Conservation (phyloP, 2,113 vertebrate genomes). For the Hydrochoerus hydrochaeris region DNA sequence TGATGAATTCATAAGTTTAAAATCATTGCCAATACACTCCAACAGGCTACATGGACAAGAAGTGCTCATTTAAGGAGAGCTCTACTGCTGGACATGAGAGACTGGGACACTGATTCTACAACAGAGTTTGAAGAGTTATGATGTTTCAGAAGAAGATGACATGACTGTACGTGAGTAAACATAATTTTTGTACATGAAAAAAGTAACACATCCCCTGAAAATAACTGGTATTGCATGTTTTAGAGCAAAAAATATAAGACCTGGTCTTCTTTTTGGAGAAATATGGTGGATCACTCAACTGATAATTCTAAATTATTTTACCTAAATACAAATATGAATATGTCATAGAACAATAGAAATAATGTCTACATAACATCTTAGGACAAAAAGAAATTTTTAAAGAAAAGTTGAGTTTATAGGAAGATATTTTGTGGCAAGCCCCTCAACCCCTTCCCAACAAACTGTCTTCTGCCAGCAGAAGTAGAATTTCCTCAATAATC, state of each 20-base stretch:
- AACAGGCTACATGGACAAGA: neutral
- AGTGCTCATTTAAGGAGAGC: neutral
- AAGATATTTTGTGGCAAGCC: slow-evolving; percentile 46
- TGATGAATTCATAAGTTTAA: neutral
- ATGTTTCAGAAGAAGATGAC: neutral
- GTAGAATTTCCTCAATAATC: slow-evolving; percentile 46
- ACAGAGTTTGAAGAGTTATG: neutral
- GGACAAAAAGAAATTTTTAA: slow-evolving; percentile 34
- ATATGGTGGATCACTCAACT: neutral
- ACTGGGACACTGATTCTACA: neutral
- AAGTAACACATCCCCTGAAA: neutral
- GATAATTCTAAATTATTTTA: slow-evolving; percentile 40
- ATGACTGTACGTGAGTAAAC: neutral
- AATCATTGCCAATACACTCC: neutral
- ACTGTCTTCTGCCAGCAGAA: neutral
- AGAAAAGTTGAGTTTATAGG: slow-evolving; percentile 44
- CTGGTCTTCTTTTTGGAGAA: neutral
- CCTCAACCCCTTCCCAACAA: neutral
- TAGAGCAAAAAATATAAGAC: neutral
- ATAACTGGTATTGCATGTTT: neutral
- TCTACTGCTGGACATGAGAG: neutral
- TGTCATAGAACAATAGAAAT: neutral
- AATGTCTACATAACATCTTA: slow-evolving; percentile 21
- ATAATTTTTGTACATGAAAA: neutral
- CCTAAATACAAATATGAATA: neutral